Percentiles rank a stretch among this genome's conserved stretches.
These are phyloP conservation scores for Microdon myrmicae DNA, from an alignment of 2,888 invertebrate species.

Conservation along the genomic window DNA sequence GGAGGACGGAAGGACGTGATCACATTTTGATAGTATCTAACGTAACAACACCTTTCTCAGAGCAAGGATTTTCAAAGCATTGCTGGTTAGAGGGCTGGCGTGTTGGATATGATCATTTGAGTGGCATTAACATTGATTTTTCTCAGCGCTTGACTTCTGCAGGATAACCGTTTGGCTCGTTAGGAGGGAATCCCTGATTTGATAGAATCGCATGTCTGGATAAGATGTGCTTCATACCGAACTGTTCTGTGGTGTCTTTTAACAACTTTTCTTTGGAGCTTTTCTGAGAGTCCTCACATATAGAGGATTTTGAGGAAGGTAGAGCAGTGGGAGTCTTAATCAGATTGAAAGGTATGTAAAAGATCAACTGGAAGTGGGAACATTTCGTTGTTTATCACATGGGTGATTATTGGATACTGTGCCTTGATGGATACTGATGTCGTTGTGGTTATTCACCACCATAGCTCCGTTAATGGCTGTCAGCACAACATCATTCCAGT, in stretches of 20 bases:
- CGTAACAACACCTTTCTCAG: conserved; percentile 15
- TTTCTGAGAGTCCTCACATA: conserved; percentile 80
- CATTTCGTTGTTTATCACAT: conserved; percentile 86
- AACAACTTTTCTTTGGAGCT: conserved; percentile 67
- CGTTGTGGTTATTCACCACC: conserved; percentile 82
- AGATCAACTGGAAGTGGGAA: conserved; percentile 89
- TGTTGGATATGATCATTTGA: conserved; percentile 83
- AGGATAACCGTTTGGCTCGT: conserved; percentile 80
- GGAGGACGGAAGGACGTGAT: conserved; percentile 11
- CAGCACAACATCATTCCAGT: conserved; percentile 87
- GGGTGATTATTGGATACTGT: no score
- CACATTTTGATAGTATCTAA: conserved; percentile 15
- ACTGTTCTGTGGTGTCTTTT: conserved; percentile 75
- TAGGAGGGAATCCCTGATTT: conserved; percentile 81
- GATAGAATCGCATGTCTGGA: conserved; percentile 89
- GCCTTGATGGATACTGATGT: conserved; percentile 86
- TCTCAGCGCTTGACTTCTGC: conserved; percentile 78
- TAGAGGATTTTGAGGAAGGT: conserved; percentile 81
- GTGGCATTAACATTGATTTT: conserved; percentile 86
- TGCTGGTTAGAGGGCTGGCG: conserved; percentile 69
- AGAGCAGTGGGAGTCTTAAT: conserved; percentile 82
- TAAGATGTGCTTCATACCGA: conserved; percentile 80
- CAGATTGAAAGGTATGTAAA: conserved; percentile 85
- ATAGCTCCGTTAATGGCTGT: conserved; percentile 88
- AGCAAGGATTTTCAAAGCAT: conserved; percentile 41